These are phyloP conservation scores for Agrochola lychnidis DNA, from an alignment of 2,888 invertebrate genomes.

Conservation along the genomic window DNA sequence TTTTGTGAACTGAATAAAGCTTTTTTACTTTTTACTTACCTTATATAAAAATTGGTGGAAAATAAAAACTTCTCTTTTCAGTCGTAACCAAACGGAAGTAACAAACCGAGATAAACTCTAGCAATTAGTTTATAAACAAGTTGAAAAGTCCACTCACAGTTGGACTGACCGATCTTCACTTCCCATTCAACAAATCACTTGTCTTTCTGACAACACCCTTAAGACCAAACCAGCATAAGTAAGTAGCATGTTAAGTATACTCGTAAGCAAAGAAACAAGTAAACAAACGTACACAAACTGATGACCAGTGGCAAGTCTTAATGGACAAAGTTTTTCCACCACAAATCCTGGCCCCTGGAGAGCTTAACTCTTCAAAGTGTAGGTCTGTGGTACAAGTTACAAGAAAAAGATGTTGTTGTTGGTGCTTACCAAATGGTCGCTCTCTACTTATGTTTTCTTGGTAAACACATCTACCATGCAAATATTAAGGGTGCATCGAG, in stretches of 20 bases:
- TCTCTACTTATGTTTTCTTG: not conserved
- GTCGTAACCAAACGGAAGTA: not conserved
- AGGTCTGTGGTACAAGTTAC: conserved; percentile 63
- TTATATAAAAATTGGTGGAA: no score
- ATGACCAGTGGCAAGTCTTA: conserved; percentile 77
- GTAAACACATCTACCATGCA: not conserved
- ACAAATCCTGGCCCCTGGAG: conserved; percentile 79
- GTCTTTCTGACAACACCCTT: conserved; percentile 11
- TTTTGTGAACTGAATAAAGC: no score
- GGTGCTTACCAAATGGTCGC: not conserved
- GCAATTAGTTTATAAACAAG: not conserved
- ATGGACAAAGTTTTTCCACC: conserved; percentile 85
- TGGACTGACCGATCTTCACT: not conserved
- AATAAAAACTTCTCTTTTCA: no score
- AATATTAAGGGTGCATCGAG: not conserved
- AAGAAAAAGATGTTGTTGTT: not conserved
- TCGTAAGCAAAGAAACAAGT: conserved; percentile 50
- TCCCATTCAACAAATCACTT: conserved; percentile 10
- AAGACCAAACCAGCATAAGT: conserved; percentile 21
- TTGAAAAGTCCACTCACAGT: not conserved
- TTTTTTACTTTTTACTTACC: no score
- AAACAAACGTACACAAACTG: conserved; percentile 69
- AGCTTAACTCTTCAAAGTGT: conserved; percentile 68
- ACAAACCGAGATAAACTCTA: not conserved
- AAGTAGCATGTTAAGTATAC: conserved; percentile 43